A percentile compares a stretch with the other conserved stretches of the same genome.
These are phyloP conservation scores for Hydractinia symbiolongicarpus DNA, from an alignment of 30 jellyfish, hydroid and myxozoan species.

Conservation along the genomic window DNA sequence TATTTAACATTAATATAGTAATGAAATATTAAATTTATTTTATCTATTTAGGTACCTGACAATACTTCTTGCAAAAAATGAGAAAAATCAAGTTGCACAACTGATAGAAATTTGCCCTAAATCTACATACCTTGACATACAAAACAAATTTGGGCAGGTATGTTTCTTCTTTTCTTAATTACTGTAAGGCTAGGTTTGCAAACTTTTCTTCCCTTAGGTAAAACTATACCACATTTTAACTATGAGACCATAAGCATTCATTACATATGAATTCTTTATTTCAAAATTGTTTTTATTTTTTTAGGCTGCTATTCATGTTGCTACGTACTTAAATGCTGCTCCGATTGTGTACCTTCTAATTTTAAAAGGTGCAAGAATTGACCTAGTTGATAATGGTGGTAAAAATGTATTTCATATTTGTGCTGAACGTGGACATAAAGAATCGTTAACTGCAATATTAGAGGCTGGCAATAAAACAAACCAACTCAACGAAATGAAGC, in stretches of 20 bases:
- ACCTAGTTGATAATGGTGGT: constrained; percentile 6
- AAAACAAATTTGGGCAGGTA: constrained; percentile 16
- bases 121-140: neutral
- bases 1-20: neutral
- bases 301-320: constrained; percentile 20
- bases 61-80: neutral
- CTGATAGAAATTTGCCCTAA: constrained; percentile 25
- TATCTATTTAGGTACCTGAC: neutral
- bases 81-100: constrained; percentile 1
- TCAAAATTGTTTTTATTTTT: neutral
- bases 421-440: constrained; percentile 29
- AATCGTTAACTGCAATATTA: neutral
- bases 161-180: neutral
- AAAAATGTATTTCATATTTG: constrained; percentile 16
- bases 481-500: neutral
- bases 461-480: neutral
- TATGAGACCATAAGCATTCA: neutral
- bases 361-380: neutral
- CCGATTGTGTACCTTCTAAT: neutral
- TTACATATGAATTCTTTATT: neutral
- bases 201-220: neutral
- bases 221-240: neutral
- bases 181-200: neutral
- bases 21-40: neutral
- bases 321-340: neutral